Conservation (phyloP, 2,113 vertebrate species). For the Haplotaxodon microlepis region DNA sequence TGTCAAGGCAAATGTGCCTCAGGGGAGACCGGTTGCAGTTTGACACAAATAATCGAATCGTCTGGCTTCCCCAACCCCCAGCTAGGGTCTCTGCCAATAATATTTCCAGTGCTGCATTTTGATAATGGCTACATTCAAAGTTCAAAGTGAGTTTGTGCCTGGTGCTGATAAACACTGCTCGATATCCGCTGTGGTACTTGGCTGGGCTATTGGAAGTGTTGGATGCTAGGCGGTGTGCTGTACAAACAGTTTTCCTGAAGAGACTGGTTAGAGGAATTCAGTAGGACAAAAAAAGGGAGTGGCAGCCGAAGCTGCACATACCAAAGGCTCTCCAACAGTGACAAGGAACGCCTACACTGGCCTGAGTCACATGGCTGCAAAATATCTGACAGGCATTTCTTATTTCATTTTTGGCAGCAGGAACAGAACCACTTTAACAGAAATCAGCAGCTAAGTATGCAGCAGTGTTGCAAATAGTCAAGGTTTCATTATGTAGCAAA, state of each 20-base stretch:
- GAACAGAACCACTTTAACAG: neutral
- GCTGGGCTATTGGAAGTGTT: slow-evolving; percentile 1
- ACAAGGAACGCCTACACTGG: slow-evolving; percentile 30
- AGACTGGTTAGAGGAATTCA: slow-evolving; percentile 20
- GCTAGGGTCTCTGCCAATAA: slow-evolving; percentile 20
- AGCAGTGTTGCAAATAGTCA: neutral
- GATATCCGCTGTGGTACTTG: slow-evolving; percentile 29
- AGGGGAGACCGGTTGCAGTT: slow-evolving; percentile 28
- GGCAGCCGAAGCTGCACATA: slow-evolving; percentile 25
- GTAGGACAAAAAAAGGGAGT: slow-evolving; percentile 4
- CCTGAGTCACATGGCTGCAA: neutral
- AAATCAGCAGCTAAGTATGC: neutral
- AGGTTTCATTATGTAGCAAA: neutral
- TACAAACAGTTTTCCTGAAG: neutral
- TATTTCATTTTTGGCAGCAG: neutral
- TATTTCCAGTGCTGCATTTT: slow-evolving; percentile 50
- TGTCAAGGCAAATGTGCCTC: slow-evolving; percentile 28
- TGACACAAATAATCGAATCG: slow-evolving; percentile 47
- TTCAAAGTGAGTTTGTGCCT: slow-evolving; percentile 51
- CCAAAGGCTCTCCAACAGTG: slow-evolving; percentile 24
- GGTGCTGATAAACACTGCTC: slow-evolving; percentile 44
- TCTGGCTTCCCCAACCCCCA: slow-evolving; percentile 20
- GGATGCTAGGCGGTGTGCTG: neutral
- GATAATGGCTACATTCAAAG: slow-evolving; percentile 48
- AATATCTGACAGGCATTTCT: slow-evolving; percentile 11